Evolutionary conservation across 2,888 invertebrate genomes (phyloP), one percentile per base, ranked within the genome.

Genomic region (Bombylius major): DNA sequence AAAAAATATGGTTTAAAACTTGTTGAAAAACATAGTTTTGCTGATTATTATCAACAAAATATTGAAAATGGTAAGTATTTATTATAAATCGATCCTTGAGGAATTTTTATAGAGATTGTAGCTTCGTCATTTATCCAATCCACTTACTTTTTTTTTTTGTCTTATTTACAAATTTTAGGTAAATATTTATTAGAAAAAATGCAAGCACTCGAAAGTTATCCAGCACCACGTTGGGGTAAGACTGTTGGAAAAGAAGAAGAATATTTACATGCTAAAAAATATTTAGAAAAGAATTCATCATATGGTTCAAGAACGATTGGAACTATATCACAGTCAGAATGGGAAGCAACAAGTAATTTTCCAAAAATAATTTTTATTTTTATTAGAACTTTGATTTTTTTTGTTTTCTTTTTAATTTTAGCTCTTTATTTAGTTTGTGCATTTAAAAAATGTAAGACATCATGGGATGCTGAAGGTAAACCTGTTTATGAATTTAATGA

Each of bases 321-420:
- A 12, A 95, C 96, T 4, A 78, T 96, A 65, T 90, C 93, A 12
- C 79, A 81, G 64, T 81, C 87, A 48, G 95, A 96, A 75, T 96
- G 96, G 96, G 94, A 96, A 76, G 93, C 89, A 59, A 83, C 86
- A 61, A 87, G 93, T 93, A 77, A 84, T 50, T 12, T 5, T 5
- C 31, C 4, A 47, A 53, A 14, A 44, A 34, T 39, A 57, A 34
- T 42, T 50, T 51, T 56, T 36, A 33, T 51, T 58, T 50, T 42
- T 48, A 45, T 53, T 52, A 53, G 42, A 56, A 54, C 58, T 14
- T n/a, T 51, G 32, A 58, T 51, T 45, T 23, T 33, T 55, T 31
- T 50, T 50, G 33, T 23, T 60, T 50, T 60, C 58, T 56, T 65
- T 61, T 65, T 58, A 68, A 62, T 82, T 83, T 62, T 74, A 88